Evolutionary conservation across 92 coral and sea anemone genomes (phyloP).

Genomic region (Bergia sp.): DNA sequence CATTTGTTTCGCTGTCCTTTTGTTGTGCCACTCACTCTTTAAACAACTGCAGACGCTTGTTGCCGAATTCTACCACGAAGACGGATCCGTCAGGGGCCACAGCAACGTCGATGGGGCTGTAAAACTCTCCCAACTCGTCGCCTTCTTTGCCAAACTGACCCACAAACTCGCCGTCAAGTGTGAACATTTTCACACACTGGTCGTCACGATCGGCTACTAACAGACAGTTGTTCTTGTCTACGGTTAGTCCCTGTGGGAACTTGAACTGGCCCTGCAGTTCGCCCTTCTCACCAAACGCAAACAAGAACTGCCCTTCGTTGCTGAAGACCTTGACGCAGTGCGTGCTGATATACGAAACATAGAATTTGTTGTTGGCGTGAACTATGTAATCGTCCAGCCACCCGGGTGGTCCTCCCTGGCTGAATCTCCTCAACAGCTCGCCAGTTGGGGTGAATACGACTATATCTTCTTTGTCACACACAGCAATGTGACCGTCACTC

Average conservation of each 20-base stretch:
- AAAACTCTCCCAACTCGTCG: slow-evolving; percentile 67
- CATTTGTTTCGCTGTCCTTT: neutral
- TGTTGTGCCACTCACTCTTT: neutral
- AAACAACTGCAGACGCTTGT: slow-evolving; percentile 70
- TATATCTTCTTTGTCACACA: slow-evolving; percentile 45
- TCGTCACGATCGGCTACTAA: slow-evolving; percentile 78
- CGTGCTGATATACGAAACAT: slow-evolving; percentile 83
- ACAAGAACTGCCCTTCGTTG: slow-evolving; percentile 72
- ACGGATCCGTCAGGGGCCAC: slow-evolving; percentile 66
- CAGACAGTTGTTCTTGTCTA: slow-evolving; percentile 66
- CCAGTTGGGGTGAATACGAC: slow-evolving; percentile 30
- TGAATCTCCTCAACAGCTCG: slow-evolving; percentile 26
- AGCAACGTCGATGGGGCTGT: slow-evolving; percentile 76
- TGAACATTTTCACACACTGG: slow-evolving; percentile 74
- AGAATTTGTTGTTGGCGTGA: slow-evolving; percentile 49
- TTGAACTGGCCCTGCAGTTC: slow-evolving; percentile 52
- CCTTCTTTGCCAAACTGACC: slow-evolving; percentile 69
- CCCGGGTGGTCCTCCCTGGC: slow-evolving; percentile 44
- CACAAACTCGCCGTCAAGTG: slow-evolving; percentile 68
- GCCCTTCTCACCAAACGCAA: slow-evolving; percentile 55
- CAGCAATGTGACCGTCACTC: slow-evolving; percentile 37
- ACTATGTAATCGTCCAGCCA: slow-evolving; percentile 46
- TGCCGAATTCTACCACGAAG: slow-evolving; percentile 70
- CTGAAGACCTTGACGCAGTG: slow-evolving; percentile 80
- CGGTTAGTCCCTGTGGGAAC: slow-evolving; percentile 82